These are phyloP conservation scores for Campylorhamphus procurvoides DNA, from an alignment of 2,113 vertebrate genomes.

Conservation along the genomic window DNA sequence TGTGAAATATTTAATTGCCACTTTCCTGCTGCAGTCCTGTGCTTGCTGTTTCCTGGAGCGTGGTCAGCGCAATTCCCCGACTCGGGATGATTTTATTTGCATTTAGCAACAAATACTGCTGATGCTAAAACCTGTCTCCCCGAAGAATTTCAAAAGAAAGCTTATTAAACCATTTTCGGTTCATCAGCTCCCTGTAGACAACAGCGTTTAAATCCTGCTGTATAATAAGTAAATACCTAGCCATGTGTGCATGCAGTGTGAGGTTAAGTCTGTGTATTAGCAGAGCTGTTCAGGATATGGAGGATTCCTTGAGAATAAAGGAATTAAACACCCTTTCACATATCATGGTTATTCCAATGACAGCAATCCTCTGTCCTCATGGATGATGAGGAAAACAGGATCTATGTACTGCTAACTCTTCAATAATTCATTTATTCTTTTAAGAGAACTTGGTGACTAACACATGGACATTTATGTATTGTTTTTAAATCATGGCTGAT, in stretches of 20 bases:
- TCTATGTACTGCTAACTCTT: neutral
- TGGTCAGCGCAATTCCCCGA: conserved; percentile 26
- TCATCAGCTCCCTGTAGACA: conserved; percentile 44
- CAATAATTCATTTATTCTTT: neutral
- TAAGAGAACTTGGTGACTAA: neutral
- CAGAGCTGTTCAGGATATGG: neutral
- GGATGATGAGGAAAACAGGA: neutral
- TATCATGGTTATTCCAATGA: neutral
- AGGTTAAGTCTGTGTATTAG: neutral
- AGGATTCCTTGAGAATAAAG: conserved; percentile 11
- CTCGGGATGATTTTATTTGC: conserved; percentile 51
- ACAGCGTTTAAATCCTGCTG: conserved; percentile 10
- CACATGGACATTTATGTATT: neutral
- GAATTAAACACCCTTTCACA: neutral
- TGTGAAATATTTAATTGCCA: conserved; percentile 55
- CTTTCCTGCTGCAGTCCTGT: neutral
- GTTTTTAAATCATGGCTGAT: neutral
- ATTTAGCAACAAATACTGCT: conserved; percentile 57
- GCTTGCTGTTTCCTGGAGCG: conserved; percentile 7
- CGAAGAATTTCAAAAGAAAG: conserved; percentile 47
- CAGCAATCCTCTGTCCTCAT: neutral
- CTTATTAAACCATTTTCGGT: conserved; percentile 51
- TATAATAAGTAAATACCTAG: neutral
- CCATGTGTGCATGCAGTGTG: neutral
- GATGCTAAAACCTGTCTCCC: conserved; percentile 51